A percentile compares a stretch with the other conserved stretches of the same genome.
Evolutionary conservation across 2,797 vertebrate species (phyloP).

Genomic region (Pangasius sanitwongsei): DNA sequence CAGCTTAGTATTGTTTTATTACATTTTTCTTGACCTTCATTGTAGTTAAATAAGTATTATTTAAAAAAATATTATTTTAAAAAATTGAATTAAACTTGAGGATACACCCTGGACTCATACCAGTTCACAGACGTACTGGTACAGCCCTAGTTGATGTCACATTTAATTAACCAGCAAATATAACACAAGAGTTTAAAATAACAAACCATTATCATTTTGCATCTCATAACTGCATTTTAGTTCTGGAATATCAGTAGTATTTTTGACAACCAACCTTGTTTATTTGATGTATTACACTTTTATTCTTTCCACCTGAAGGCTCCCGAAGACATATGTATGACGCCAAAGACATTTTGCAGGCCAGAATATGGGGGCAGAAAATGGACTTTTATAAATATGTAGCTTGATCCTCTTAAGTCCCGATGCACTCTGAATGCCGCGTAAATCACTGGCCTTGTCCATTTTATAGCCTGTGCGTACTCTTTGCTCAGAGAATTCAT

Average conservation of each 20-base stretch:
- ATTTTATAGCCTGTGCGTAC: constrained; percentile 55
- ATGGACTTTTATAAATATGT: constrained; percentile 66
- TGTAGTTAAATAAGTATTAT: background rate
- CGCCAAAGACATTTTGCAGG: constrained; percentile 21
- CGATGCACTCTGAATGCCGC: constrained; percentile 63
- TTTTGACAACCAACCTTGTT: constrained; percentile 10
- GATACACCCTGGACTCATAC: background rate
- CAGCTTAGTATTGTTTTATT: background rate
- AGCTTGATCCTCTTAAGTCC: constrained; percentile 64
- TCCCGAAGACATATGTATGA: constrained; percentile 13
- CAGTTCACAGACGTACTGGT: background rate
- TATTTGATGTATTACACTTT: constrained; percentile 17
- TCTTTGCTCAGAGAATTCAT: constrained; percentile 59
- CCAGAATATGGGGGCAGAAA: constrained; percentile 61
- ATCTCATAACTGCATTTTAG: background rate
- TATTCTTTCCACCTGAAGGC: background rate
- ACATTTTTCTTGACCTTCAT: background rate
- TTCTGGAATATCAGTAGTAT: background rate
- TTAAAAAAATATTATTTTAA: background rate
- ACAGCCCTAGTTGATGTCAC: background rate
- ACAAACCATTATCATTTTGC: background rate
- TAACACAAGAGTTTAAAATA: background rate
- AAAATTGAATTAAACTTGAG: background rate
- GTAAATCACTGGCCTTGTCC: constrained; percentile 58
- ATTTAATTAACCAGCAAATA: background rate